Evolutionary conservation across 2,888 invertebrate species (phyloP).

Genomic region (Drosophila suboccidentalis): DNA sequence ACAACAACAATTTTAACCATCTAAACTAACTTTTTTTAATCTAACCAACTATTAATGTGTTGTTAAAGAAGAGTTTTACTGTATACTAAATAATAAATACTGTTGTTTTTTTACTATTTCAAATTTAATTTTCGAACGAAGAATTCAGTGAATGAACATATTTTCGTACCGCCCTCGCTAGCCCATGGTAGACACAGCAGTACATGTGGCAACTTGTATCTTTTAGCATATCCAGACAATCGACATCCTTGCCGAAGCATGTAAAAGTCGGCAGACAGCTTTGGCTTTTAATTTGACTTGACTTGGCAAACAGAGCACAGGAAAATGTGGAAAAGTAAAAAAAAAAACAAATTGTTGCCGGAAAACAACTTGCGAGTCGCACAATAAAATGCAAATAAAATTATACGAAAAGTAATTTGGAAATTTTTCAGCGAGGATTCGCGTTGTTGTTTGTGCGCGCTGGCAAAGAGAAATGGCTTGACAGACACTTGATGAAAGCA

Average conservation of each 20-base stretch:
- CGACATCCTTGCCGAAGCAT: slow-evolving; percentile 49
- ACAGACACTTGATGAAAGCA: slow-evolving; percentile 55
- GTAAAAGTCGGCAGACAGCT: slow-evolving; percentile 52
- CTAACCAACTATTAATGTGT: no score
- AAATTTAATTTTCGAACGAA: background rate
- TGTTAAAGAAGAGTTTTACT: no score
- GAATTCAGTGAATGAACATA: background rate
- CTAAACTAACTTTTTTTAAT: no score
- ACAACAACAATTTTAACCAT: no score
- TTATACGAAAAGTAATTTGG: slow-evolving; percentile 77
- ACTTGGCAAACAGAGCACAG: slow-evolving; percentile 22
- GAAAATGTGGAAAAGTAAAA: slow-evolving; percentile 25
- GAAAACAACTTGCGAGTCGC: slow-evolving; percentile 30
- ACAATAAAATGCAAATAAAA: slow-evolving; percentile 73
- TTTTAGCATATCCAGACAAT: slow-evolving; percentile 61
- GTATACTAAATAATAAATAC: background rate
- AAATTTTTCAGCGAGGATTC: slow-evolving; percentile 33
- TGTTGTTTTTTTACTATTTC: background rate
- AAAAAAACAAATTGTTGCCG: slow-evolving; percentile 37
- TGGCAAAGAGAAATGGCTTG: slow-evolving; percentile 43
- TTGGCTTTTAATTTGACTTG: slow-evolving; percentile 41
- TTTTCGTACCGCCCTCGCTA: slow-evolving; percentile 11
- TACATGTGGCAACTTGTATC: slow-evolving; percentile 37
- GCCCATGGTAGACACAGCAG: slow-evolving; percentile 8
- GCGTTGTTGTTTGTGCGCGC: slow-evolving; percentile 24